Evolutionary conservation across 2,113 vertebrate species (phyloP).

Genomic region (Cyanistes caeruleus): DNA sequence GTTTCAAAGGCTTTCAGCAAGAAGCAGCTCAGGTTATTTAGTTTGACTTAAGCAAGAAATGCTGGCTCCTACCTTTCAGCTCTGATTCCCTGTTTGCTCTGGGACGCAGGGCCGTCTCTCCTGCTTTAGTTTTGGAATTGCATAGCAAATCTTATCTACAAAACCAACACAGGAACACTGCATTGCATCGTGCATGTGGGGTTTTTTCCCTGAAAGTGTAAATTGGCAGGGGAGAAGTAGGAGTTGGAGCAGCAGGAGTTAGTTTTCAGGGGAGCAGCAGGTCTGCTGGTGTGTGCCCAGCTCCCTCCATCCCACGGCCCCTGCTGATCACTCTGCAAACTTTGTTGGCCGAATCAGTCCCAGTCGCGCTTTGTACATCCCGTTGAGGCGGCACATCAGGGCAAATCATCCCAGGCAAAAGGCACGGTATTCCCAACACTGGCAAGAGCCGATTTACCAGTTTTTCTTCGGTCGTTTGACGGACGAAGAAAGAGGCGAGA

Average conservation of each 20-base stretch:
- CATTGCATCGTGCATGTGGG: not conserved
- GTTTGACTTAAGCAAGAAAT: slow-evolving; percentile 39
- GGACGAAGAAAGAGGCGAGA: not conserved
- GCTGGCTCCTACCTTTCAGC: slow-evolving; percentile 67
- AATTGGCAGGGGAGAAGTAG: not conserved
- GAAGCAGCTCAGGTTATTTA: slow-evolving; percentile 8
- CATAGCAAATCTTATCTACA: slow-evolving; percentile 61
- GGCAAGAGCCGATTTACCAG: not conserved
- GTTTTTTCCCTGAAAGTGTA: slow-evolving; percentile 15
- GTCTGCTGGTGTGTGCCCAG: not conserved
- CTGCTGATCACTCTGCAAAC: slow-evolving; percentile 30
- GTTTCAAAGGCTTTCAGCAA: slow-evolving; percentile 6
- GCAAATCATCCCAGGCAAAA: slow-evolving; percentile 50
- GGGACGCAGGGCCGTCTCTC: slow-evolving; percentile 21
- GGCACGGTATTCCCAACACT: slow-evolving; percentile 59
- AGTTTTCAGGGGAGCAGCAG: slow-evolving; percentile 31
- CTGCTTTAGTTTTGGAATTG: slow-evolving; percentile 63
- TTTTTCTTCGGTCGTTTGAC: not conserved
- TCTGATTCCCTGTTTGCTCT: slow-evolving; percentile 48
- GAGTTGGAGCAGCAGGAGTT: not conserved
- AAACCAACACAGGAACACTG: slow-evolving; percentile 48
- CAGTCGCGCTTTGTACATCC: slow-evolving; percentile 59
- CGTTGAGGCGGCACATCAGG: not conserved
- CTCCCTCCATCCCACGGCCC: slow-evolving; percentile 23
- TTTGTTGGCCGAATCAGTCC: not conserved